These are phyloP conservation scores for Mormyrus iriodes DNA, from an alignment of 2,113 vertebrate species.

Conservation along the genomic window DNA sequence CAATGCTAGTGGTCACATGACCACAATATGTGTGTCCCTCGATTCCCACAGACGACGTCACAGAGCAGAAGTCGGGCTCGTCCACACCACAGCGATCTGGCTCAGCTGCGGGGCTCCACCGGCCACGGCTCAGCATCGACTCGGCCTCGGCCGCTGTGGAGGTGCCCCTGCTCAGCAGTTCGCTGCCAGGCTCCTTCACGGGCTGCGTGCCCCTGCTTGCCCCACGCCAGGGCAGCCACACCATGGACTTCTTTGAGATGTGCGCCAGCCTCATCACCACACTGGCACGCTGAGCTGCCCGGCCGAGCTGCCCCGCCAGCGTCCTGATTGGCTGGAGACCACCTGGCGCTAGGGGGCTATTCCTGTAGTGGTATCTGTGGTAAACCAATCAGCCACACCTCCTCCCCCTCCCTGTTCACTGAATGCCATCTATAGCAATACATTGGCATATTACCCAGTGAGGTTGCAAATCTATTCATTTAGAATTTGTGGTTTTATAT, in stretches of 20 bases:
- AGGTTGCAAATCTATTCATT: constrained; percentile 28
- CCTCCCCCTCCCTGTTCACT: constrained; percentile 16
- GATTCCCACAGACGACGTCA: constrained; percentile 71
- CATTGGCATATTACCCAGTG: constrained; percentile 20
- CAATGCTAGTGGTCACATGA: not conserved
- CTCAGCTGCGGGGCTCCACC: constrained; percentile 76
- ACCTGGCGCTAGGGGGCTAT: constrained; percentile 17
- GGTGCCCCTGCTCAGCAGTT: constrained; percentile 69
- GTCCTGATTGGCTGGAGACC: constrained; percentile 10
- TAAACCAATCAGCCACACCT: constrained; percentile 21
- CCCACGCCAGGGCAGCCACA: constrained; percentile 86
- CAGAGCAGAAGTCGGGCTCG: constrained; percentile 83
- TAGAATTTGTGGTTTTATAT: constrained; percentile 37
- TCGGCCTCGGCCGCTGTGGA: constrained; percentile 57
- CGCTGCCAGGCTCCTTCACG: constrained; percentile 74
- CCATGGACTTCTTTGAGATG: constrained; percentile 99
- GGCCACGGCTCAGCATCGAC: constrained; percentile 85
- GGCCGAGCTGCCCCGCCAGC: not conserved
- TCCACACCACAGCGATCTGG: constrained; percentile 90
- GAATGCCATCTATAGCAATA: constrained; percentile 25
- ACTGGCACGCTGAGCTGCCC: constrained; percentile 75
- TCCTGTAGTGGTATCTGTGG: constrained; percentile 22
- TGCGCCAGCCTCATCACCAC: constrained; percentile 95
- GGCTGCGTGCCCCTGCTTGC: constrained; percentile 64
- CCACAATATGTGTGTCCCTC: not conserved